Evolutionary conservation across 2,888 invertebrate species (phyloP), one percentile per base, ranked within the genome.

Genomic region (Acronicta aceris): DNA sequence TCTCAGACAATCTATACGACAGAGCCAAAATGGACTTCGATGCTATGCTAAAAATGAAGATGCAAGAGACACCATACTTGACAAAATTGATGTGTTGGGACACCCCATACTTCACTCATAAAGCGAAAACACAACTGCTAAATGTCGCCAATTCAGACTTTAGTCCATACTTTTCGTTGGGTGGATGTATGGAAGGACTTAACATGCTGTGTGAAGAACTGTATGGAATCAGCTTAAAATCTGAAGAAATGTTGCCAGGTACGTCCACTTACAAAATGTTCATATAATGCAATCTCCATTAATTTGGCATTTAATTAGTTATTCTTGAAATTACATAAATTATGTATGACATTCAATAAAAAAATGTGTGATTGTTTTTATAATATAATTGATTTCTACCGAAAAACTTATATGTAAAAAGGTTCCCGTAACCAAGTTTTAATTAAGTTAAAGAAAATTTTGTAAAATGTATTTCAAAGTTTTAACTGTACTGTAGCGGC

Each of bases 171-270:
- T 98, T 98, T 90, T 99, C 98, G 12, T 95, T 99, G 0, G 99
- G 99, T 0, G 96, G 97, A 8, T 99, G 99, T 81, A 99, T 99
- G 98, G 99, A 99, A 82, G 99, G 99, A 0, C 93, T 99, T n/a
- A 98, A 98, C 86, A 96, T 96, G 85, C 90, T 99, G n/a, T 97
- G 98, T 74, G 96, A 97, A 66, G 95, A 96, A 21, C 92, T 99
- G 5, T 99, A 97, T 81, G 98, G 97, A 0, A 97, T 99, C 41
- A 96, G 95, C 2, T 90, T 99, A 58, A 95, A 97, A 67, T 95
- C 96, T 51, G 96, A 97, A 40, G 96, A 97, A 69, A 95, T 97
- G 81, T 91, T 95, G 66, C 95, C 96, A 17, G 98, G 97, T 95
- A 48, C 67, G 12, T 21, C 21, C 21, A 21, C 2, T 21, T 4